Evolutionary conservation across 2,797 vertebrate genomes (phyloP), one percentile per base, ranked within the genome.

Genomic region (Sebastes hubbsi): DNA sequence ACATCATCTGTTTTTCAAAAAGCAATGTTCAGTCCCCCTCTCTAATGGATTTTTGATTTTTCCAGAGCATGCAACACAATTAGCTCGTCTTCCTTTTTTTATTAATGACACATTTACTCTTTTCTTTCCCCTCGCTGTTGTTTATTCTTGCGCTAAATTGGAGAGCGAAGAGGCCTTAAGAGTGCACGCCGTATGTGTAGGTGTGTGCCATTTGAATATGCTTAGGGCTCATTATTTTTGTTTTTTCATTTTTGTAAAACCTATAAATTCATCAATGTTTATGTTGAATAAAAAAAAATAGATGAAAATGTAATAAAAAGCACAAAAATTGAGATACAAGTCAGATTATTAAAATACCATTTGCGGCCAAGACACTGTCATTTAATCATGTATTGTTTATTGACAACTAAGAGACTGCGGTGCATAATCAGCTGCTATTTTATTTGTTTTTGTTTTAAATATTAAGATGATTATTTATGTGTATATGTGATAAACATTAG

Each of bases 1-100:
- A 88, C 88, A 89, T 92, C 89, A 91, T 91, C 88, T 87, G 82
- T 80, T 91, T 96, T 96, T 94, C 93, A 96, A 96, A 97, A 96
- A 92, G 86, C 89, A 74, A 42, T 86, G 92, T 95, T 92, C 88
- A 82, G 82, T 82, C 74, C 81, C 81, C 89, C 85, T 90, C 96
- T 94, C 94, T 99, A 99, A 99, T 98, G 97, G 98, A 97, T 97
- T 98, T 95, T 97, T 97, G 96, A 97, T 98, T 98, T 97, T 97
- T 94, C 87, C 89, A 85, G 88, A 90, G 91, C 94, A 92, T 93
- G 92, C 91, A 87, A 89, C 92, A 97, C 96, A 97, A 98, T 98
- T 98, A 97, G 93, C 95, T 96, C 94, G 94, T 97, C 95, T 97
- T 97, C 96, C 97, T 97, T 97, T 97, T 91, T 93, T 91, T 89